These are phyloP conservation scores for Nannoperca australis DNA, from an alignment of 2,797 vertebrate species.

Conservation along the genomic window DNA sequence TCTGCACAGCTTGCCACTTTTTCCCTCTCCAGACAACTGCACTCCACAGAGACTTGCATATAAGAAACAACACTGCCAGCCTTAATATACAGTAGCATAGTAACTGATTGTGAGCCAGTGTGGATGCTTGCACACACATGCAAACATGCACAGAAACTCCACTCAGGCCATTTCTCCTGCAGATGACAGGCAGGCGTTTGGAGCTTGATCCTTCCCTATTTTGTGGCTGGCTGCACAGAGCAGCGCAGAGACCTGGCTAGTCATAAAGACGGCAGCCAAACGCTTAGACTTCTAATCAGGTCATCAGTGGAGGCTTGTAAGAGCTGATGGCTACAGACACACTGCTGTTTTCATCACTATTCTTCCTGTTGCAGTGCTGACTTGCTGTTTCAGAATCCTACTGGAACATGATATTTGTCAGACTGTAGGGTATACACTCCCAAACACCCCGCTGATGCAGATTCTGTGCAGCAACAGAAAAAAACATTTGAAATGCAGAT, in stretches of 20 bases:
- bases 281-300: constrained; percentile 63
- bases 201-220: constrained; percentile 55
- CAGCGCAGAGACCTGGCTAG: constrained; percentile 35
- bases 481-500: constrained; percentile 57
- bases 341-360: constrained; percentile 47
- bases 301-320: constrained; percentile 64
- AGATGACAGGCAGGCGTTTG: constrained; percentile 45
- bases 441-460: constrained; percentile 38
- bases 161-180: constrained; percentile 10
- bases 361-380: constrained; percentile 40
- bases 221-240: constrained; percentile 59
- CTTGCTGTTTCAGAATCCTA: constrained; percentile 36
- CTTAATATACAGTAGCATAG: neutral
- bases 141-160: constrained; percentile 8
- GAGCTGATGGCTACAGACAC: constrained; percentile 63
- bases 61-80: neutral
- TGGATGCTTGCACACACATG: constrained; percentile 15
- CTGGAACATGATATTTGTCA: constrained; percentile 48
- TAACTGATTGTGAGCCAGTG: constrained; percentile 12
- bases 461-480: constrained; percentile 34
- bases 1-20: neutral
- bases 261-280: constrained; percentile 72
- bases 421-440: constrained; percentile 21
- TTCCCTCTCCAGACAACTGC: neutral
- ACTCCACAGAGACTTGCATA: neutral